Conservation (phyloP, 64 coral and sea anemone species). For the Porites lutea region DNA sequence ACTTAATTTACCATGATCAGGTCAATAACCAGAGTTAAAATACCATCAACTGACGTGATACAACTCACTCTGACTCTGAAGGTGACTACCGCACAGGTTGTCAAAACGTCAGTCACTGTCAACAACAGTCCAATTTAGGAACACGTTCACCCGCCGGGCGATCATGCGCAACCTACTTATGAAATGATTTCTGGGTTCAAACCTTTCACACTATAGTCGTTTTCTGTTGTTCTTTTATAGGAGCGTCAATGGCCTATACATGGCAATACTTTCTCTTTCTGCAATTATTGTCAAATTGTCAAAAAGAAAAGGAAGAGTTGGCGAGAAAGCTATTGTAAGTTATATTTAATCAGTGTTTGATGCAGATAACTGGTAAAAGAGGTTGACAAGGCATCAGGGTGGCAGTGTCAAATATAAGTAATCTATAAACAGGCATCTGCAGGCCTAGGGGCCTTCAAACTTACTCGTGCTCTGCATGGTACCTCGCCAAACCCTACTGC, state of each 20-base stretch:
- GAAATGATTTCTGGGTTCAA: no score
- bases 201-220: background rate
- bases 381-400: background rate
- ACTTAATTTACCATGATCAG: no score
- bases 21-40: no score
- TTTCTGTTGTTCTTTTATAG: conserved; percentile 15
- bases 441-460: conserved; percentile 29
- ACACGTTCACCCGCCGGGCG: no score
- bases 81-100: no score
- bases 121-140: no score
- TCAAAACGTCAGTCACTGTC: no score
- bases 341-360: background rate
- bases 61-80: no score
- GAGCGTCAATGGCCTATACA: conserved; percentile 94
- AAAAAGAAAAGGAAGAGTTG: conserved; percentile 78
- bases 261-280: conserved; percentile 94
- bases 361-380: no score
- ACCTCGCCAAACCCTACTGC: background rate
- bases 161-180: no score
- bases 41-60: no score
- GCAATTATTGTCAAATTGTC: conserved; percentile 77
- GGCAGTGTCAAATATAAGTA: background rate
- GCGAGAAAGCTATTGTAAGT: conserved; percentile 90
- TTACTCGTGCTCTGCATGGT: background rate
- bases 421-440: conserved; percentile 19